A percentile compares a stretch with the other conserved stretches of the same genome.
Evolutionary conservation across 2,888 invertebrate species (phyloP).

Genomic region (Drosophila koepferae): DNA sequence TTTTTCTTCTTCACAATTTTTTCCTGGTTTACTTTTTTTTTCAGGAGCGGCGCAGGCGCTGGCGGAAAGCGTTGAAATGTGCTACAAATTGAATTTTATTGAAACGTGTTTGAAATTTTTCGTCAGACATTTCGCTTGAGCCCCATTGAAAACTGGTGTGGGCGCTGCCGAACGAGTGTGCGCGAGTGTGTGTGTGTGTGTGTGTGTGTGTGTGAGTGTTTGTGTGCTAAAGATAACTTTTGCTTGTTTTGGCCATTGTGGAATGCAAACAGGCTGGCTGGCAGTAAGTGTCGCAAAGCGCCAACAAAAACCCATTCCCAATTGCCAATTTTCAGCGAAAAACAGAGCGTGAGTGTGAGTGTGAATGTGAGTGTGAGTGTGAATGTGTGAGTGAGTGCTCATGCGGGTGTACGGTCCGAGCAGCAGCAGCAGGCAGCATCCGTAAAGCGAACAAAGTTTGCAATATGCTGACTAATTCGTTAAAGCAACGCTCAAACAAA

Average conservation of each 20-base stretch:
- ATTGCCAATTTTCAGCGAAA: constrained; percentile 52
- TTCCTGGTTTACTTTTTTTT: neutral
- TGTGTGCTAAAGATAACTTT: constrained; percentile 45
- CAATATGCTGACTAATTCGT: constrained; percentile 50
- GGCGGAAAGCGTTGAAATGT: constrained; percentile 80
- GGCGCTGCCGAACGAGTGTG: neutral
- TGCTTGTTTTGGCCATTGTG: constrained; percentile 73
- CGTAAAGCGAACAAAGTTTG: constrained; percentile 39
- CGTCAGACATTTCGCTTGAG: constrained; percentile 57
- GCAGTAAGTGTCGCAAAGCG: constrained; percentile 61
- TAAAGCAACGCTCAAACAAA: constrained; percentile 23
- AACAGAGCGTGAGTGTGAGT: neutral
- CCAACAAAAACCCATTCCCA: constrained; percentile 48
- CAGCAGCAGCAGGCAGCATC: constrained; percentile 13
- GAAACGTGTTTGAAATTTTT: constrained; percentile 81
- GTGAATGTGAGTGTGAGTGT: neutral
- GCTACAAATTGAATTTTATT: constrained; percentile 81
- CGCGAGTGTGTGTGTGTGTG: constrained; percentile 1
- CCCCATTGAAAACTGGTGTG: constrained; percentile 31
- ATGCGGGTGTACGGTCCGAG: constrained; percentile 12
- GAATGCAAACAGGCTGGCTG: constrained; percentile 51
- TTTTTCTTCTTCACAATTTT: neutral
- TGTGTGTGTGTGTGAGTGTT: constrained; percentile 3
- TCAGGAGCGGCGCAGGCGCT: constrained; percentile 8
- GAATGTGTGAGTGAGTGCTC: constrained; percentile 11